Percentiles rank a stretch among this genome's conserved stretches.
Evolutionary conservation across 2,113 vertebrate species (phyloP).

Genomic region (rabbit (Oryctolagus cuniculus)): DNA sequence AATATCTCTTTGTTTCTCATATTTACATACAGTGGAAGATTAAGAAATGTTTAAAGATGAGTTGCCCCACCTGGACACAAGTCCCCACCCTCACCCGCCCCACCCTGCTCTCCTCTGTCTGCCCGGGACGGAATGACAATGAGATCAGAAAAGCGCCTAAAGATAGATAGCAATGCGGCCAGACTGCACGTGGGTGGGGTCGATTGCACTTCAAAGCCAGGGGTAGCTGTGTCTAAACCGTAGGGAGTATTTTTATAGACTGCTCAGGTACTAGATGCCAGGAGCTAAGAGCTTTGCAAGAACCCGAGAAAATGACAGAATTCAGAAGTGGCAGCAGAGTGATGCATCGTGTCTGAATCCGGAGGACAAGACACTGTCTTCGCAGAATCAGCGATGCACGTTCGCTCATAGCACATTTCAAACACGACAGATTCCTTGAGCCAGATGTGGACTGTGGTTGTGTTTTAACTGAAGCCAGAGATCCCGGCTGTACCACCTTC

Average conservation of each 20-base stretch:
- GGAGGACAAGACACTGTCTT: not conserved
- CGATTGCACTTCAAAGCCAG: not conserved
- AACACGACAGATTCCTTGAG: not conserved
- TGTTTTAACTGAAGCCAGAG: not conserved
- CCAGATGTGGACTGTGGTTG: not conserved
- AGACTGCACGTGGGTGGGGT: not conserved
- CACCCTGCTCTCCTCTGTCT: conserved; percentile 46
- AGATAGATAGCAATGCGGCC: not conserved
- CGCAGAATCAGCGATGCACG: not conserved
- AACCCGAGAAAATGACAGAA: not conserved
- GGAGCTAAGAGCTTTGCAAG: not conserved
- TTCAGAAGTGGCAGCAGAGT: not conserved
- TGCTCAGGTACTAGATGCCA: not conserved
- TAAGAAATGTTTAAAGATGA: conserved; percentile 34
- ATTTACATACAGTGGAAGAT: conserved; percentile 14
- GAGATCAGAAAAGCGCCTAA: conserved; percentile 3
- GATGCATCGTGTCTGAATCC: not conserved
- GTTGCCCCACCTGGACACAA: not conserved
- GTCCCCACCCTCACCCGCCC: not conserved
- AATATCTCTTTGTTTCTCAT: not conserved
- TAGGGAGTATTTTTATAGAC: not conserved
- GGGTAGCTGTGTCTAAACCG: not conserved
- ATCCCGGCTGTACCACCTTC: not conserved
- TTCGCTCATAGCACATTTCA: not conserved
- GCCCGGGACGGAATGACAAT: not conserved